phyloP scores from a whole-genome alignment of 2,113 vertebrate species.

The Gymnobelideus leadbeateri region DNA sequence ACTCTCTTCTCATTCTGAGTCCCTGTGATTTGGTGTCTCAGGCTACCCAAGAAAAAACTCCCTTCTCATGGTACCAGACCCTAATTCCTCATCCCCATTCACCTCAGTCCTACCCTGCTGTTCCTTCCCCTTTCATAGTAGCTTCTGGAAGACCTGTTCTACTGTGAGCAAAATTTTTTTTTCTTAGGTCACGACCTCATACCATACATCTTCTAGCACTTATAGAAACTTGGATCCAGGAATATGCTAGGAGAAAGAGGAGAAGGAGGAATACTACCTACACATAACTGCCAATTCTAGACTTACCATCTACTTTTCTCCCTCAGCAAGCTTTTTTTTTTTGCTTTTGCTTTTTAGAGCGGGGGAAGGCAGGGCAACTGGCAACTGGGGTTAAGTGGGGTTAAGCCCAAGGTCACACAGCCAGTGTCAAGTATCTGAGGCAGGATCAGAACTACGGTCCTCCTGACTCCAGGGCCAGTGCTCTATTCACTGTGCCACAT shows the following conservation, averaged over 20 bases:
- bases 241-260: background rate
- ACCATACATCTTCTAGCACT: background rate
- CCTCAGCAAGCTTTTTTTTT: background rate
- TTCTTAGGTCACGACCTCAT: background rate
- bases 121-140: background rate
- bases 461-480: too few species aligned
- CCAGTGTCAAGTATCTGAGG: too few species aligned
- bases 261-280: background rate
- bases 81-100: background rate
- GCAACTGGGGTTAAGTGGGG: too few species aligned
- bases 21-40: background rate
- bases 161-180: background rate
- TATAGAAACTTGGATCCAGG: background rate
- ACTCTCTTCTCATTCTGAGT: background rate
- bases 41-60: background rate
- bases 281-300: background rate
- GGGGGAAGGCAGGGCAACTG: too few species aligned
- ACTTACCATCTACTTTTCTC: background rate
- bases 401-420: too few species aligned
- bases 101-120: background rate
- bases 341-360: too few species aligned
- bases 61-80: background rate
- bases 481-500: too few species aligned
- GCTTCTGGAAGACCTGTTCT: background rate
- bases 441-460: too few species aligned